Evolutionary conservation across 2,797 vertebrate genomes (phyloP).

Genomic region (Phoxinus dragarum): DNA sequence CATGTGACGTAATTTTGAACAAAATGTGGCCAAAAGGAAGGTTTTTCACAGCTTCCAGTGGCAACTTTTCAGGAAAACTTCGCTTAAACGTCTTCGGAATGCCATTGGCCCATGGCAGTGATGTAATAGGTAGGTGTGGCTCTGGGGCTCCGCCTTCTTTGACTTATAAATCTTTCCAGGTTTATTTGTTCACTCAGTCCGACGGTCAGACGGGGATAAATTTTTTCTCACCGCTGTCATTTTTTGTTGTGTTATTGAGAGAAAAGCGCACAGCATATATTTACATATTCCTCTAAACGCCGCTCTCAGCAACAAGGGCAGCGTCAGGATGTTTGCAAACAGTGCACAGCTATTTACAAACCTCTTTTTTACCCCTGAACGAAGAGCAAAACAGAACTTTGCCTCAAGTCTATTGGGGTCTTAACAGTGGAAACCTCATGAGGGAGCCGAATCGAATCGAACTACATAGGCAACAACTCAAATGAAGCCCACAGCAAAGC

Average conservation of each 20-base stretch:
- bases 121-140: not conserved
- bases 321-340: not conserved
- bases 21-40: not conserved
- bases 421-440: not conserved
- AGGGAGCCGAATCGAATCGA: not conserved
- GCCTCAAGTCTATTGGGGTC: not conserved
- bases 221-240: not conserved
- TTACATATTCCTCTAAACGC: not conserved
- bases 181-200: no score
- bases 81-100: not conserved
- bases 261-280: not conserved
- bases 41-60: not conserved
- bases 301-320: no score
- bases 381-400: not conserved
- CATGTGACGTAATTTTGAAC: not conserved
- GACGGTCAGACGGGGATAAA: not conserved
- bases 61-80: not conserved
- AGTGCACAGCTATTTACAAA: not conserved
- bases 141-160: not conserved
- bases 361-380: not conserved
- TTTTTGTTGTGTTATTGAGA: not conserved
- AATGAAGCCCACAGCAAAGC: not conserved
- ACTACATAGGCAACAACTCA: not conserved
- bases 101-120: not conserved
- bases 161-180: no score